Base-by-base conservation (phyloP, 1,140 invertebrate species). In the Cephus cinctus region DNA sequence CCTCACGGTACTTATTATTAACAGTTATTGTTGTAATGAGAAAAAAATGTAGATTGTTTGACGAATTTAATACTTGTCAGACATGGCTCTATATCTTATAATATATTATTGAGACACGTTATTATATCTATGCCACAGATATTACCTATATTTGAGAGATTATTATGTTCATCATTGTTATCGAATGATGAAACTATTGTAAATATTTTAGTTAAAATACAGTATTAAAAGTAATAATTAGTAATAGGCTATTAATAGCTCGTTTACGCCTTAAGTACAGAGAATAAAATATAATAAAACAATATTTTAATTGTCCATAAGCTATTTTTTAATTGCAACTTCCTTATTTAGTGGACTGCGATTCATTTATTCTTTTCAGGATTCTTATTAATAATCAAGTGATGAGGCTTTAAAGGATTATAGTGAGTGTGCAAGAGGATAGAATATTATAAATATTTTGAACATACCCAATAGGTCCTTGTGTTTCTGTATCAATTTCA, bases 221-320 rank as follows among this genome's bases (percentile, higher is more conserved):
- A 76, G 71, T 76, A 75, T 76, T 76, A 75, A 64, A 65, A 68
- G 49, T 70, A 68, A 67, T 67, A 68, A 68, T 59, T 65, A 73
- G 67, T 32, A n/a, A 49, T 53, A 65, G 59, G 43, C 34, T 63
- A 31, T 50, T 56, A 60, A 43, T 57, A 58, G 57, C 55, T 67
- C 32, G 31, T 61, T 63, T 66, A 63, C 46, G 63, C 60, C 61
- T 68, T 69, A 67, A 62, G 58, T 36, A 57, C 70, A 70, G 60
- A 57, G 47, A 61, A 58, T 57, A 59, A 67, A 67, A 43, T n/a
- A n/a, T n/a, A n/a, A n/a, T n/a, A n/a, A n/a, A n/a, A n/a, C n/a
- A n/a, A n/a, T n/a, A n/a, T n/a, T n/a, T n/a, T n/a, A n/a, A n/a
- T n/a, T n/a, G n/a, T n/a, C n/a, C n/a, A n/a, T n/a, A n/a, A n/a